Base-by-base conservation (phyloP, 1,140 invertebrate species). In the Hylyphantes graminicola region DNA sequence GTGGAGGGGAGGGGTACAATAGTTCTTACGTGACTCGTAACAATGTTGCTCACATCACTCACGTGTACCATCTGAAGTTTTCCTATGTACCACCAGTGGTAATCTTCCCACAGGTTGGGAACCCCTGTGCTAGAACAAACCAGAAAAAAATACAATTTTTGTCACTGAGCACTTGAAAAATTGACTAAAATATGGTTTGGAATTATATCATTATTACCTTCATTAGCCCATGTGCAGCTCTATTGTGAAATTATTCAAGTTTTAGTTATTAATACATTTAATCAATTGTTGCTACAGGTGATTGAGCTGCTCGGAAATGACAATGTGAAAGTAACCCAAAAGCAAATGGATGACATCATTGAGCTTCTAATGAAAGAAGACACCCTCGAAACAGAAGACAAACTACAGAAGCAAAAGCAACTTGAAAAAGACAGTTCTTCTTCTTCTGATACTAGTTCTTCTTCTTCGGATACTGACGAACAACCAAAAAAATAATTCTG, bases 221-320 rank as follows among this genome's bases (percentile, higher is more conserved):
- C 13, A 19, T 8, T 63, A 15, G 59, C n/a, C 15, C 15, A 17
- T 59, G n/a, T 5, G 12, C 12, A 13, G 12, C n/a, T 59, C n/a
- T n/a, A n/a, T 63, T 63, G 10, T 3, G 19, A 17, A 3, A 8
- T 63, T 3, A 63, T 19, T 17, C 59, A n/a, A 35, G 51, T 50
- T n/a, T 6, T 8, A 9, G 0, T 13, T 15, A n/a, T 7, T 35
- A 13, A 2, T 2, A 59, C 6, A 59, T 13, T 13, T 6, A n/a
- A 59, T 13, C 2, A 59, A 1, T 54, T 7, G 9, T 19, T 70
- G n/a, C n/a, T 67, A 65, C 83, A 98, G 96, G 95, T 98, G 48
- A 91, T 98, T 86, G 96, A 98, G 89, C 91, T 96, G 21, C 94
- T 99, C 87, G 96, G 95, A 17, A 94, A 95, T 86, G 97, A 98